These are phyloP conservation scores for Microctonus aethiopoides DNA, from an alignment of 2,888 invertebrate genomes.

Conservation along the genomic window DNA sequence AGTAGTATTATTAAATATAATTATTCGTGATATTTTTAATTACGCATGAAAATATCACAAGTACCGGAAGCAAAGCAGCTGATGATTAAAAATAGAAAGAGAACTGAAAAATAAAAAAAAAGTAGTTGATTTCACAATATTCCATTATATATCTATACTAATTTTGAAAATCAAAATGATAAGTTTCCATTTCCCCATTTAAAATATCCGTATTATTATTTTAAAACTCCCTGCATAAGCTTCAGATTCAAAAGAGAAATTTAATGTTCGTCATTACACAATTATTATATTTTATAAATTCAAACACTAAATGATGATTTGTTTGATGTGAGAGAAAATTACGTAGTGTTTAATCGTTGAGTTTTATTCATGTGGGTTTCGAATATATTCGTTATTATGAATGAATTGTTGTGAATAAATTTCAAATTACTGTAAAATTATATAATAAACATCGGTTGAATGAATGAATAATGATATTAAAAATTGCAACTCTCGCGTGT, in stretches of 20 bases:
- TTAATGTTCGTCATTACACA: background rate
- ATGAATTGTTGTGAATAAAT: conserved; percentile 18
- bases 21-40: background rate
- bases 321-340: background rate
- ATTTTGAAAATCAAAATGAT: background rate
- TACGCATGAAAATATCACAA: background rate
- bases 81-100: background rate
- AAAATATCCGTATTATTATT: background rate
- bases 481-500: conserved; percentile 33
- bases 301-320: background rate
- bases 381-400: background rate
- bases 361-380: background rate
- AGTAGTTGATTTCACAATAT: background rate
- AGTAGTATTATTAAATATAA: background rate
- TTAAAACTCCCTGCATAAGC: background rate
- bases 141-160: background rate
- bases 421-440: conserved; percentile 21
- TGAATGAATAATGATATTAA: conserved; percentile 11
- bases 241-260: conserved; percentile 6
- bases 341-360: background rate
- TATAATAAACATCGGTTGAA: conserved; percentile 37
- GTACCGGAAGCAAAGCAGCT: background rate
- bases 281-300: background rate
- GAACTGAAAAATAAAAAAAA: background rate
- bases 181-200: background rate